Evolutionary conservation across 2,797 vertebrate genomes (phyloP), one percentile per base, ranked within the genome.

Genomic region (Hydrocynus forskahlii): DNA sequence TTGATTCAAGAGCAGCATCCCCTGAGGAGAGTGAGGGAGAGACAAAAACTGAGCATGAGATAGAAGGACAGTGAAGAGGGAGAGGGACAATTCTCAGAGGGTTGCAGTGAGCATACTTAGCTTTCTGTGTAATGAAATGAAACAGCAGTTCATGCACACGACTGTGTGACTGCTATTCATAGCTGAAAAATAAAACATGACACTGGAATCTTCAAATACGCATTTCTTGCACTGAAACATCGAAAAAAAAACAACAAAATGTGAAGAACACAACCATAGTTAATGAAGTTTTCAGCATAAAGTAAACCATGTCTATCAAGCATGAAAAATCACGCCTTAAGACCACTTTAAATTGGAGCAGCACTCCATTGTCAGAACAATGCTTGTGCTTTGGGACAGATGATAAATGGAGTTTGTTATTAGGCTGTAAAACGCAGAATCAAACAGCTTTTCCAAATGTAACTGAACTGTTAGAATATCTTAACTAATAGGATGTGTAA

Each of bases 1-100:
- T 48, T 48, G 62, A n/a, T 79, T 75, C 48, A 66, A 67, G 62
- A 52, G 68, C 12, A 71, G 69, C 17, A 55, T 72, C 19, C 40
- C 57, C 74, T 55, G 62, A 78, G 54, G 23, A 64, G 1, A 50
- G 43, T 17, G 68, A 70, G 4, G 2, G 67, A 2, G 35, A 74
- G 50, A 78, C 55, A 66, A 68, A 73, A 57, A 71, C 19, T 23
- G 52, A 79, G 71, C 13, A 48, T 2, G 16, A 52, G 75, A 14
- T 19, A 38, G 66, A 10, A 64, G 21, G 35, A 57, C 13, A 54
- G 23, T 23, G n/a, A 25, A 66, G 43, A 52, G 75, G 17, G 45
- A 25, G 73, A 21, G 21, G 48, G 43, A 50, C 19, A n/a, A 57
- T 25, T 74, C 12, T 25, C 55, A 74, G 48, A 77, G 62, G 63